Conservation (phyloP, 2,888 invertebrate species). For the Drosophila kanekoi region DNA sequence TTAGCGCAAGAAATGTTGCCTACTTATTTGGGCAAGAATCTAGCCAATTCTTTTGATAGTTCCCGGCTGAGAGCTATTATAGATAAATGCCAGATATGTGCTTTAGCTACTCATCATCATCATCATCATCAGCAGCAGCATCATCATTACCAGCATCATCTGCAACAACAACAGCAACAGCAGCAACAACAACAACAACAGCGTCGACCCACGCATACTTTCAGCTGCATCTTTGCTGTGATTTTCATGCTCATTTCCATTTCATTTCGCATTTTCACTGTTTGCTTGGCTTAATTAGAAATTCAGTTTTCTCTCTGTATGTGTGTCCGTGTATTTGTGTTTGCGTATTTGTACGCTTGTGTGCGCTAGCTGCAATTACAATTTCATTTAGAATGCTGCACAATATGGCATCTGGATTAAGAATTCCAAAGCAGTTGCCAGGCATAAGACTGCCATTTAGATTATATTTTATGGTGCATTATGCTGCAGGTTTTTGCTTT, state of each 20-base stretch:
- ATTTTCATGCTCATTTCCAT: constrained; percentile 46
- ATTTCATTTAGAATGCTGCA: constrained; percentile 13
- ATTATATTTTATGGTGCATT: constrained; percentile 2
- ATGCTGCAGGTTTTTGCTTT: background rate
- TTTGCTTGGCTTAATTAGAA: constrained; percentile 58
- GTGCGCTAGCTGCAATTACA: constrained; percentile 30
- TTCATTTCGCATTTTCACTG: constrained; percentile 32
- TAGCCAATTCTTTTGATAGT: constrained; percentile 18
- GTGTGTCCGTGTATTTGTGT: background rate
- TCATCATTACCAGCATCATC: background rate
- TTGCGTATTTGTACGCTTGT: constrained; percentile 2
- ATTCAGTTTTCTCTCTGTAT: constrained; percentile 13
- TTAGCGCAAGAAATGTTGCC: constrained; percentile 44
- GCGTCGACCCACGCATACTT: constrained; percentile 17
- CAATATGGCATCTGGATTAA: constrained; percentile 18
- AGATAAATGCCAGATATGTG: constrained; percentile 16
- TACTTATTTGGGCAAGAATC: constrained; percentile 45
- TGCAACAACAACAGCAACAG: background rate
- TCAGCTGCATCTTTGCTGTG: constrained; percentile 30
- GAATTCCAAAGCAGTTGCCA: background rate
- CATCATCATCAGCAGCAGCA: background rate
- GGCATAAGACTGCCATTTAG: background rate
- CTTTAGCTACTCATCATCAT: constrained; percentile 13
- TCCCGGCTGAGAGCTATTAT: constrained; percentile 32
- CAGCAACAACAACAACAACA: constrained; percentile 1